Conservation (phyloP, 2,888 invertebrate species). For the Altica lythri region DNA sequence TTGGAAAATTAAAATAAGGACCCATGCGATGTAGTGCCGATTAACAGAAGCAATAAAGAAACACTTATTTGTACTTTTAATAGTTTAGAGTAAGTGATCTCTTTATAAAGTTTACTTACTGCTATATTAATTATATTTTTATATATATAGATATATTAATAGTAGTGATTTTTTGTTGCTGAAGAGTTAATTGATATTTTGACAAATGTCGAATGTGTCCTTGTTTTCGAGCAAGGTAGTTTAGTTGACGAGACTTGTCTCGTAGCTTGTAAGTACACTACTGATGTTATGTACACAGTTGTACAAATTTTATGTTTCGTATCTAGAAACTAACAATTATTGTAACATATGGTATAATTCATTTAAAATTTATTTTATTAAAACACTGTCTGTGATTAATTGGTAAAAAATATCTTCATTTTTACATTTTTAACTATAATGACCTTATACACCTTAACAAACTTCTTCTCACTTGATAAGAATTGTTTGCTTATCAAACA, state of each 20-base stretch:
- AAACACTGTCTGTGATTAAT: too few relatives aligned
- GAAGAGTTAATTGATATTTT: slow-evolving; percentile 31
- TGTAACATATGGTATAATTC: too few relatives aligned
- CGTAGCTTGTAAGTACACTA: slow-evolving; percentile 59
- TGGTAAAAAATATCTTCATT: too few relatives aligned
- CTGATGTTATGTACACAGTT: slow-evolving; percentile 55
- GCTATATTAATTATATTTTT: background rate
- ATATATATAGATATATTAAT: background rate
- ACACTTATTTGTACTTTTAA: background rate
- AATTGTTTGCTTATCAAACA: too few relatives aligned
- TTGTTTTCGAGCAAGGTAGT: slow-evolving; percentile 54
- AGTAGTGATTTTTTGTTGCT: slow-evolving; percentile 14
- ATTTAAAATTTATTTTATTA: too few relatives aligned
- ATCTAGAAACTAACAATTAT: too few relatives aligned
- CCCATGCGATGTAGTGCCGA: slow-evolving; percentile 39
- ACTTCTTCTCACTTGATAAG: too few relatives aligned
- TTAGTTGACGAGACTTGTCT: slow-evolving; percentile 58
- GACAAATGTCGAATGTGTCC: slow-evolving; percentile 45
- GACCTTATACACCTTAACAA: too few relatives aligned
- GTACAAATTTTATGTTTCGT: slow-evolving; percentile 25
- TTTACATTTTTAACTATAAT: too few relatives aligned
- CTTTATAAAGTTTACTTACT: too few relatives aligned
- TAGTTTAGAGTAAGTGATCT: too few relatives aligned
- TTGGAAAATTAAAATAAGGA: slow-evolving; percentile 40
- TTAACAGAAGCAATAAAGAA: slow-evolving; percentile 20